Evolutionary conservation across 2,113 vertebrate species (phyloP), one percentile per base, ranked within the genome.

Genomic region (Oreochromis tanganicae): DNA sequence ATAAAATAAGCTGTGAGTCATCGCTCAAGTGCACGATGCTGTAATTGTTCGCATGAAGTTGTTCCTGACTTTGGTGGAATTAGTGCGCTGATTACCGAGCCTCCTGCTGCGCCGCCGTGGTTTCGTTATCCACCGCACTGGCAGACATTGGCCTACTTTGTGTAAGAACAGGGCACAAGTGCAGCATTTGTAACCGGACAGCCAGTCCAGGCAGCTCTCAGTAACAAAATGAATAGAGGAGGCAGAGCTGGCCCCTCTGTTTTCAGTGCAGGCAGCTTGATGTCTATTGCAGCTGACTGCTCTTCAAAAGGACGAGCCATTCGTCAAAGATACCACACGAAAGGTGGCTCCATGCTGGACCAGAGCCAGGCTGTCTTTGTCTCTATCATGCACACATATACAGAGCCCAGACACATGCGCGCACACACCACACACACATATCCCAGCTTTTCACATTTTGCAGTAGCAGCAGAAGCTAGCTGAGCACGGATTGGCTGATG

Each of bases 251-350:
- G 91, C 93, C 93, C 88, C 92, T 91, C 86, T 94, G 92, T 95
- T 94, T 93, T 89, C 90, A 94, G 90, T 88, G 92, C 90, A 43
- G 90, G 32, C 86, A 94, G 90, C 92, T 95, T 95, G 95, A 96
- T 87, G 88, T 93, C 90, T 81, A 94, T 95, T 91, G 90, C 92
- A 94, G 95, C 91, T 94, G 95, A 96, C 95, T 95, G 95, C 95
- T 95, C 88, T 93, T 96, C 93, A 96, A 96, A 95, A 94, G 94
- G 94, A 94, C 89, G 92, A 94, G 94, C 92, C 94, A 92, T 92
- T 95, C 91, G 94, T 95, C 93, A 95, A 92, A 92, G 93, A 95
- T 94, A 71, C 92, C 89, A 92, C 88, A 81, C 88, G 93, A 94
- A 89, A 91, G 90, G 86, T 93, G 90, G 93, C 92, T 92, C 87